phyloP scores from a whole-genome alignment of 1,140 invertebrate genomes.

The Drosophila parabipectinata region DNA sequence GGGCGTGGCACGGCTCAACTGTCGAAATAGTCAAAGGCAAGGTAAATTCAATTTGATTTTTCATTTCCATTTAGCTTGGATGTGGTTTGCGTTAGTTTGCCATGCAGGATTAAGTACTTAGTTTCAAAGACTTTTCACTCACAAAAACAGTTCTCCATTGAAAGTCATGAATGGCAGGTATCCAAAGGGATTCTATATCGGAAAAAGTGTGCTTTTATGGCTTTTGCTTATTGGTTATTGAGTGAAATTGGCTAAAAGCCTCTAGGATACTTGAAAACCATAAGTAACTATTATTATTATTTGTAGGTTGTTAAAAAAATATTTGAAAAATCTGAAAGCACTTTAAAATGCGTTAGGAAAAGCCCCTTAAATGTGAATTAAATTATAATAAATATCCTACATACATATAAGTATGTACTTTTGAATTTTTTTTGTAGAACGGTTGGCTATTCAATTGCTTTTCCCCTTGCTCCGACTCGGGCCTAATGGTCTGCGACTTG shows the following conservation, averaged over 20 bases:
- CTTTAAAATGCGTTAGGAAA: too few species aligned
- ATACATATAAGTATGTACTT: background rate
- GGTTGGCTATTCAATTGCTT: background rate
- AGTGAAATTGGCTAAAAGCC: background rate
- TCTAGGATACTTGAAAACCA: background rate
- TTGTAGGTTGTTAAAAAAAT: too few species aligned
- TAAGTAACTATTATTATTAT: background rate
- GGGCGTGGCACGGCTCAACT: conserved; percentile 19
- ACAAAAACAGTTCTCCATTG: conserved; percentile 14
- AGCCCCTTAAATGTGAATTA: too few species aligned
- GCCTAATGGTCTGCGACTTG: conserved; percentile 75
- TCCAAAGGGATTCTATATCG: background rate
- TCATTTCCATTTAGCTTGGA: conserved; percentile 52
- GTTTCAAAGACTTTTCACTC: conserved; percentile 49
- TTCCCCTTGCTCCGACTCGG: background rate
- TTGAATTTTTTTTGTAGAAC: background rate
- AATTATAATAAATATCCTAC: too few species aligned
- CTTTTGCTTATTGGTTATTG: conserved; percentile 11
- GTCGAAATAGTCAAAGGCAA: conserved; percentile 60
- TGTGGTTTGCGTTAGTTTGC: conserved; percentile 44
- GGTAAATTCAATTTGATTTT: conserved; percentile 74
- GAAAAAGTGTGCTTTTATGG: background rate
- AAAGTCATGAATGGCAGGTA: conserved; percentile 7
- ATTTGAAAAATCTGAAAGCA: too few species aligned
- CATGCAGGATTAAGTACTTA: conserved; percentile 42